Evolutionary conservation across 2,797 vertebrate genomes (phyloP), one percentile per base, ranked within the genome.

Genomic region (Anguilla obscura): DNA sequence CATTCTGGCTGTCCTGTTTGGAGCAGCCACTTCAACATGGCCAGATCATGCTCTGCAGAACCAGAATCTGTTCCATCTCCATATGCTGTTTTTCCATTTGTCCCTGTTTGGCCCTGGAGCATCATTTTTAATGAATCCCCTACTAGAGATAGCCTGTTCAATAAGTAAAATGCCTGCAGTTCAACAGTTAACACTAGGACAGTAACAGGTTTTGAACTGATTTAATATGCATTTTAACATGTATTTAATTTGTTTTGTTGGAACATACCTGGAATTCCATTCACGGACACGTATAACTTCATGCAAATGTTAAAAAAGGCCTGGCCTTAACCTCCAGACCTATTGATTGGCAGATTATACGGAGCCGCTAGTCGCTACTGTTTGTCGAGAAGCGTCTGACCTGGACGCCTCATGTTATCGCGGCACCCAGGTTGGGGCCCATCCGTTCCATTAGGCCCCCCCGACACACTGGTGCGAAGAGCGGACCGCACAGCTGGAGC

Each of bases 401-500:
- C 45, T 27, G 1, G 7, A 14, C 54, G 16, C 54, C 30, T 85
- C 84, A 40, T 9, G 14, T 56, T 56, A 6, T 60, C 16, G 8
- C n/a, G 60, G 33, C 85, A 48, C 58, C 40, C 60, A 14, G 40
- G 14, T 45, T 60, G 16, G 3, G 8, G 24, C n/a, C n/a, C 85
- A 9, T 63, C 24, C 21, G 10, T 79, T 21, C 71, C 0, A 79
- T 79, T 21, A 50, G 18, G 24, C 40, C 86, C 60, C 24, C 33
- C 50, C 10, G 33, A 21, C 52, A 88, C 84, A 54, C 87, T 89
- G 93, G 89, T 48, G 33, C 16, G 74, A 40, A 21, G 30, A 18
- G 18, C 5, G 36, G 36, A 21, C 74, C 74, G 30, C 4, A 27
- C 74, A 91, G 89, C 91, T 91, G 87, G 92, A 90, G 86, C 85